phyloP scores from a whole-genome alignment of 2,888 invertebrate genomes.

The Hemicrepidius hirtus region DNA sequence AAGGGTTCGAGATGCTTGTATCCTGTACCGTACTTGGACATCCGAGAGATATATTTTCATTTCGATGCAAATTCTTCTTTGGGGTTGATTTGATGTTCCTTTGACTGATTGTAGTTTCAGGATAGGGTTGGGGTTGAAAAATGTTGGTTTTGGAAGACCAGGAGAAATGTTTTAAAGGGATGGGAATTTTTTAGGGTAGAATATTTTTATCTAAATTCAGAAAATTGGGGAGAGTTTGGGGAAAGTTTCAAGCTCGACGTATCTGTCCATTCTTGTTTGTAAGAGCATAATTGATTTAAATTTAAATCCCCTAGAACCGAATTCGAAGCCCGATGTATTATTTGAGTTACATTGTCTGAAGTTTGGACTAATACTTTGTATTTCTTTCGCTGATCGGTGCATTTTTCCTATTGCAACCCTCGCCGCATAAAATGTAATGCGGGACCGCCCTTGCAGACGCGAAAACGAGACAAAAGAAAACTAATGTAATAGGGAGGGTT shows the following conservation, averaged over 20 bases:
- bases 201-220: no score
- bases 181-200: no score
- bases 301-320: conserved; percentile 2
- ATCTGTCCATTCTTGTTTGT: no score
- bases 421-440: conserved; percentile 23
- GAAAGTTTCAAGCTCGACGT: no score
- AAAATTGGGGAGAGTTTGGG: no score
- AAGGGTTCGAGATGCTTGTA: conserved; percentile 53
- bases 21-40: conserved; percentile 29
- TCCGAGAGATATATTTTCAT: conserved; percentile 37
- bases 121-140: conserved; percentile 3
- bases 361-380: conserved; percentile 24
- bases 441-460: conserved; percentile 36
- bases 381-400: conserved; percentile 45
- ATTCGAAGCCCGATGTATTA: conserved; percentile 26
- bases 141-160: no score
- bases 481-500: conserved; percentile 43
- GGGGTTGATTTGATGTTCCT: conserved; percentile 28
- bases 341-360: conserved; percentile 5
- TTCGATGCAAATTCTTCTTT: conserved; percentile 38
- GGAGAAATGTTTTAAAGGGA: conserved; percentile 48
- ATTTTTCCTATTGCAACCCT: conserved; percentile 38
- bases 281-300: neutral
- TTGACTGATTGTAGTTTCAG: conserved; percentile 21
- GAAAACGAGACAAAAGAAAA: conserved; percentile 49